Base-by-base conservation (phyloP, 1,140 invertebrate species). In the Hylaeus volcanicus region DNA sequence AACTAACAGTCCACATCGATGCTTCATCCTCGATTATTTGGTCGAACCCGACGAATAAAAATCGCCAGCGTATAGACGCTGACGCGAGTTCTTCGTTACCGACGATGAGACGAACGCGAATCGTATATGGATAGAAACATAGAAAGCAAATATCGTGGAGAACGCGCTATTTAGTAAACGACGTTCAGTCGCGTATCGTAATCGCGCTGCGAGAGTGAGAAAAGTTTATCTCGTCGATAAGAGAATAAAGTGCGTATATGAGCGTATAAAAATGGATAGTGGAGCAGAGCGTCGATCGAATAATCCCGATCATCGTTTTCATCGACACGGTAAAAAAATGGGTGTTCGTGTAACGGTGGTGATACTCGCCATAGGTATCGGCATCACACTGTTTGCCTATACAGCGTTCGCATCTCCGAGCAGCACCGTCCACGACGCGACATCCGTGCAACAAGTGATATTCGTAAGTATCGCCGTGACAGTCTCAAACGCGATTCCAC, bases 391-490 rank as follows among this genome's bases (percentile, higher is more conserved):
- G 8, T 84, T 92, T 12, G 90, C 88, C 2, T 91, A 91, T 56
- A 79, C 81, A 0, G 87, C 90, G 37, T 91, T 92, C 51, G 39
- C 75, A 15, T 69, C 63, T 11, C 51, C 51, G 6, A 77, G 80
- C 8, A 43, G 63, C 63, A 1, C 39, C 0, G 68, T 80, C 0
- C 9, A 5, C 26, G 11, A 76, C 1, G 14, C 26, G 15, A 56
- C 45, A 39, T 41, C 51, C 0, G 6, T 89, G 2, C 81, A 68
- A 53, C 90, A 91, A 74, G 86, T 90, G 14, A 86, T 88, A n/a
- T 88, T 92, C 71, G 92, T 92, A 84, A 92, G 90, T 92, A 55
- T 64, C 5, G 43, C 15, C 8, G 39, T 48, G 14, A 37, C 0
- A n/a, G 11, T 37, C 56, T n/a, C n/a, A 43, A 64, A 37, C 26